Percentiles rank a stretch among this genome's conserved stretches.
These are phyloP conservation scores for Crocuta crocuta DNA, from an alignment of 2,113 vertebrate genomes.

Conservation along the genomic window DNA sequence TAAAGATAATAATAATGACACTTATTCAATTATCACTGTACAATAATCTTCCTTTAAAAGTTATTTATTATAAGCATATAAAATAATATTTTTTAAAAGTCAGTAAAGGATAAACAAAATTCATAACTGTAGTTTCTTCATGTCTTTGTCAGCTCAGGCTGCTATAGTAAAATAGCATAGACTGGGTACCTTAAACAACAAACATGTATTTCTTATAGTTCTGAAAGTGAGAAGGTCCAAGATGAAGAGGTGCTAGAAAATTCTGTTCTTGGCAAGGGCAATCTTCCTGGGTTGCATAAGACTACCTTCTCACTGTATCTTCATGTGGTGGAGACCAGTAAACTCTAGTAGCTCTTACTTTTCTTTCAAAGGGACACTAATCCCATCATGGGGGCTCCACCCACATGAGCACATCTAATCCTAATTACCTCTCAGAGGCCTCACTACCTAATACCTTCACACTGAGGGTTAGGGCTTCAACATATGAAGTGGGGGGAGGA, in stretches of 20 bases:
- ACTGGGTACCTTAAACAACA: background rate
- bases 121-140: background rate
- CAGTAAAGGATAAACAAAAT: background rate
- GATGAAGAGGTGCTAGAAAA: background rate
- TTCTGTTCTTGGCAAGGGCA: background rate
- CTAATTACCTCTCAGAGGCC: background rate
- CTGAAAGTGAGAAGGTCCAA: background rate
- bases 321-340: background rate
- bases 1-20: background rate
- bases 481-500: background rate
- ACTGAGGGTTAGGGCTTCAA: background rate
- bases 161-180: background rate
- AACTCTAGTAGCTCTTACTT: background rate
- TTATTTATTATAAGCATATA: background rate
- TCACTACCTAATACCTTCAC: background rate
- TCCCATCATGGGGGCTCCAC: fast-evolving
- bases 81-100: background rate
- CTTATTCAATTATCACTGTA: background rate
- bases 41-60: background rate
- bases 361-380: background rate
- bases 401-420: background rate
- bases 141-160: background rate
- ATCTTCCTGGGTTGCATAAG: background rate
- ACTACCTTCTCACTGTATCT: background rate
- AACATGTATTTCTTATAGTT: background rate